Base-by-base conservation (phyloP, 2,888 invertebrate genomes). In the Coecobrya sp. region DNA sequence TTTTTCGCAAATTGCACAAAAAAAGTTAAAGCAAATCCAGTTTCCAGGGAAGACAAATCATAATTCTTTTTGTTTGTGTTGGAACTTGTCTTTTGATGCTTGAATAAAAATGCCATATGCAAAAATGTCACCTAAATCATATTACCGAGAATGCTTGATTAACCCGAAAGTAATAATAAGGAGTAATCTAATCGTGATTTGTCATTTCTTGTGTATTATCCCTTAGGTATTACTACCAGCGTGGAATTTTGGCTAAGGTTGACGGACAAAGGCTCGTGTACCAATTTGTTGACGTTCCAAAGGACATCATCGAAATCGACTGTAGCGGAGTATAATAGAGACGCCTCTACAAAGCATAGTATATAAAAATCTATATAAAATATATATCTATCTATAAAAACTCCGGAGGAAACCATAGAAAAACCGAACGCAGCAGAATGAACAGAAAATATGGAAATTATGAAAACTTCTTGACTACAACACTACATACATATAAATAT, bases 231-330 rank as follows among this genome's bases (percentile, higher is more conserved):
- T 99, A 99, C 96, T 99, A 99, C 96, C 99, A 99, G 96, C 97
- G 99, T 95, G 99, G 99, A 95, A 99, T 99, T 96, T 97, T 99
- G 95, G 99, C 99, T 95, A 99, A 99, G 96, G 99, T 99, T 93
- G 99, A 99, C 96, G 99, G 99, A 27, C 99, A 99, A 96, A 97
- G 99, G 95, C 97, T 99, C 95, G 99, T 99, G 93, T 99, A 99
- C 96, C 99, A 99, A 96, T 99, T 99, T 96, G 99, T 99, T 94
- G 99, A 99, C 96, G 99, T 99, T 95, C 99, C 99, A 95, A 99
- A 99, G 97, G 99, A 99, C 96, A 99, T 99, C 95, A 97, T 99
- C 94, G 99, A 99, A 97, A 99, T 99, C 95, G 99, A 99, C 96
- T 99, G 99, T 96, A 98, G 98, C 96, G 94, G 94, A 76, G 90